Conservation (phyloP, 2,797 vertebrate genomes). For the Pygocentrus nattereri region DNA sequence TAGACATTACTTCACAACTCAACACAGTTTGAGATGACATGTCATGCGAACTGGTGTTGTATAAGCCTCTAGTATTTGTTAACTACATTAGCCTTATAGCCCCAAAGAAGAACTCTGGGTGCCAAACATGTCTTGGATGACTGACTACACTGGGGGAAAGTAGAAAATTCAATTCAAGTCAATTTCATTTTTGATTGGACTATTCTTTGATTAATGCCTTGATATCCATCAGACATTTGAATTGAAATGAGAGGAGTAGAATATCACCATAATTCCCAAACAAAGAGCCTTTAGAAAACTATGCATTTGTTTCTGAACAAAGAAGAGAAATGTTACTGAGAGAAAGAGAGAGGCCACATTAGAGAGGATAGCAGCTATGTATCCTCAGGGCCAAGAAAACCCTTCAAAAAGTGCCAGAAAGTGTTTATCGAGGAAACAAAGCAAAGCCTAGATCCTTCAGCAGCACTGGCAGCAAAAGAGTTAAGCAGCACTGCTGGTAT, state of each 20-base stretch:
- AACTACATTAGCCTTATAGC: too few species aligned
- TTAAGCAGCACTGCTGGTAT: not conserved
- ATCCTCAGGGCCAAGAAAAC: constrained; percentile 2
- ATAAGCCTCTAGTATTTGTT: too few species aligned
- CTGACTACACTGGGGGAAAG: too few species aligned
- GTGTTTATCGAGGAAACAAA: constrained; percentile 23
- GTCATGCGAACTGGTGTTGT: too few species aligned
- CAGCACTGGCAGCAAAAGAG: constrained; percentile 6
- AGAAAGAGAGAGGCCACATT: constrained; percentile 28
- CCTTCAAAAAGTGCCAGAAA: constrained; percentile 24
- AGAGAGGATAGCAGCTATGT: not conserved
- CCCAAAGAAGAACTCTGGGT: too few species aligned
- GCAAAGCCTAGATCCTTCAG: constrained; percentile 12
- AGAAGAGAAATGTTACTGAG: not conserved
- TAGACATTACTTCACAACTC: too few species aligned
- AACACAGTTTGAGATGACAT: too few species aligned
- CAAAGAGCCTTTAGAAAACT: constrained; percentile 43
- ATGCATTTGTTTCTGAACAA: constrained; percentile 27
- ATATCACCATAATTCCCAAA: constrained; percentile 32
- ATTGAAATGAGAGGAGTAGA: constrained; percentile 28
- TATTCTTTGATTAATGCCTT: not conserved
- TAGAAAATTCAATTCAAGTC: too few species aligned
- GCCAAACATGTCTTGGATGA: not conserved
- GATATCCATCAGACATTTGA: not conserved
- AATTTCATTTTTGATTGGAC: not conserved